A percentile compares a stretch with the other conserved stretches of the same genome.
These are phyloP conservation scores for Nematopogon swammerdamellus DNA, from an alignment of 2,888 invertebrate genomes.

Conservation along the genomic window DNA sequence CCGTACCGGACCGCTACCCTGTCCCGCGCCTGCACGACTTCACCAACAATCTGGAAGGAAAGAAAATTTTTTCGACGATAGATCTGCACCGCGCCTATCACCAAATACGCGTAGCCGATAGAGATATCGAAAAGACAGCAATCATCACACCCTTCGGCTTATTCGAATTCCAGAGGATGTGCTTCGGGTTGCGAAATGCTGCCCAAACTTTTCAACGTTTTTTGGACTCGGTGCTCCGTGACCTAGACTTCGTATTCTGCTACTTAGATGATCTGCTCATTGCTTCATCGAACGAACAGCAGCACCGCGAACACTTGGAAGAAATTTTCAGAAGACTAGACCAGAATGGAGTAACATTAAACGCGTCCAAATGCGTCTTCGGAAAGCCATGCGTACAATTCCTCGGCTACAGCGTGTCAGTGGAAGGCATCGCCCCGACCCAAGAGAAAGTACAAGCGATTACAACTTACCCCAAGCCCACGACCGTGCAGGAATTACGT, in stretches of 20 bases:
- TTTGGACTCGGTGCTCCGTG: slow-evolving; percentile 14
- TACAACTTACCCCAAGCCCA: slow-evolving; percentile 7
- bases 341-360: slow-evolving; percentile 10
- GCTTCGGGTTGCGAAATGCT: slow-evolving; percentile 21
- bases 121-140: slow-evolving; percentile 25
- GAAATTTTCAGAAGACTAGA: slow-evolving; percentile 9
- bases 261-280: slow-evolving; percentile 21
- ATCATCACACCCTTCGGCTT: slow-evolving; percentile 21
- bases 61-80: slow-evolving; percentile 16
- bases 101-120: slow-evolving; percentile 20
- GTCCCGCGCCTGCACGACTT: slow-evolving; percentile 10
- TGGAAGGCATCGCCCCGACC: slow-evolving; percentile 50
- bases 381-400: slow-evolving; percentile 1
- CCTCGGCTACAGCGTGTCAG: slow-evolving; percentile 56
- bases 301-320: slow-evolving; percentile 10
- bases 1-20: slow-evolving; percentile 20
- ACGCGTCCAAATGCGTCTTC: slow-evolving; percentile 5
- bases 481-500: slow-evolving; percentile 9
- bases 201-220: slow-evolving; percentile 21
- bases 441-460: slow-evolving; percentile 9
- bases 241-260: slow-evolving; percentile 14
- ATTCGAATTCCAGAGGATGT: slow-evolving; percentile 20
- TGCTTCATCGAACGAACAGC: slow-evolving; percentile 8
- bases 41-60: slow-evolving; percentile 11
- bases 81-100: slow-evolving; percentile 23